Base-by-base conservation (phyloP, 2,797 vertebrate species). In the Pristis pectinata region DNA sequence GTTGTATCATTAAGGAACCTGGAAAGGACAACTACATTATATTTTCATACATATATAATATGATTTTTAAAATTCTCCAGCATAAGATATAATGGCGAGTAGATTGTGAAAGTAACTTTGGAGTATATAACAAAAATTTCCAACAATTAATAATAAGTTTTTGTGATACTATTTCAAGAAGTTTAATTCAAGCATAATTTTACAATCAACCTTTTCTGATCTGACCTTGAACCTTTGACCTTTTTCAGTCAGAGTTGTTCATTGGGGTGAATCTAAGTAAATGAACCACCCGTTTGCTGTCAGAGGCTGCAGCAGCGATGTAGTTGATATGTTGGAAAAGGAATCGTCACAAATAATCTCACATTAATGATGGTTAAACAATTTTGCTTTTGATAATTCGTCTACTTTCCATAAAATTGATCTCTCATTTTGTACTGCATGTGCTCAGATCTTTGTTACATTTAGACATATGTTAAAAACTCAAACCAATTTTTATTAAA, bases 151-250 rank as follows among this genome's bases (percentile, higher is more conserved):
- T 72, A 24, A 22, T 70, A 10, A 74, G 13, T 94, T 76, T 3
- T 93, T 53, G 24, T 49, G 70, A 76, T 13, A 11, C 44, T 93
- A 34, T 44, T 49, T 72, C 11, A 24, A 74, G 22, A 8, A 15
- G 44, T n/a, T 44, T 94, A n/a, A 53, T 74, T 72, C 30, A 76
- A 94, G 44, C 70, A 37, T 95, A 96, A 95, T 0, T 95, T 96
- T 94, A 82, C 94, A 95, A 17, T 53, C 95, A 95, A 95, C 96
- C 96, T 97, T 97, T 97, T 96, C 97, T 96, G 96, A 95, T 95
- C 74, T 96, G 94, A 94, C 94, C 95, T 96, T 96, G 94, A 96
- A 95, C 95, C 95, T 96, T 96, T 96, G 96, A 97, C 96, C 95
- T 95, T 96, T 95, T 34, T 94, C 94, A 87, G 59, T 95, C 85